A percentile compares a stretch with the other conserved stretches of the same genome.
Conservation (phyloP, 2,797 vertebrate genomes). For the Neoniphon sammara region DNA sequence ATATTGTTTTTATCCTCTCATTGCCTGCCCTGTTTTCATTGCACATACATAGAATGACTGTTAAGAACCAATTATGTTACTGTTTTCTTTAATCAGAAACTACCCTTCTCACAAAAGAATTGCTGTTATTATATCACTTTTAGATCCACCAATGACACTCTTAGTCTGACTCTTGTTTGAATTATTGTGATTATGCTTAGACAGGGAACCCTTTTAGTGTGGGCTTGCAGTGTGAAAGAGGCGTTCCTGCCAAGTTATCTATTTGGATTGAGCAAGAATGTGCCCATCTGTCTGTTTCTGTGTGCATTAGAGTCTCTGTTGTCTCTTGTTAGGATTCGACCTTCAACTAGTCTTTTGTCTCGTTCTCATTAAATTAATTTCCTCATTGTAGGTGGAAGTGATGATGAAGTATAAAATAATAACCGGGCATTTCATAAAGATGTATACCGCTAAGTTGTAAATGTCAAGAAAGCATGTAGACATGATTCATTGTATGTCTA, state of each 20-base stretch:
- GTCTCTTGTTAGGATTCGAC: constrained; percentile 17
- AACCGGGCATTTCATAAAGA: constrained; percentile 8
- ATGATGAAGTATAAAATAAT: not conserved
- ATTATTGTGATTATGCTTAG: constrained; percentile 7
- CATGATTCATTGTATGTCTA: constrained; percentile 11
- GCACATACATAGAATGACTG: not conserved
- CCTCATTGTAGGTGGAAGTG: not conserved
- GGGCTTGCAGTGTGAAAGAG: constrained; percentile 32
- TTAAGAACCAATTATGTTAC: constrained; percentile 8
- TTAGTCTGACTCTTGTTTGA: constrained; percentile 6
- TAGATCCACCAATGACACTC: constrained; percentile 1
- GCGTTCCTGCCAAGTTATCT: not conserved
- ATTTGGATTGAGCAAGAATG: constrained; percentile 33
- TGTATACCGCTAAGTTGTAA: not conserved
- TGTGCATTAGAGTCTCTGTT: constrained; percentile 26
- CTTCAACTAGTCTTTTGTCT: not conserved
- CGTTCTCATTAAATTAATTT: constrained; percentile 9
- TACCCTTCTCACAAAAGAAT: not conserved
- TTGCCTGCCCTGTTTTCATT: constrained; percentile 26
- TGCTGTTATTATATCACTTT: constrained; percentile 2
- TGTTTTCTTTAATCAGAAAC: constrained; percentile 20
- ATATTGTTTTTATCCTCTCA: constrained; percentile 15
- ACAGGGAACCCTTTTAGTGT: constrained; percentile 11
- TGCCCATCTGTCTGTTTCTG: constrained; percentile 22
- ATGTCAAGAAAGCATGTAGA: not conserved